Evolutionary conservation across 2,888 invertebrate genomes (phyloP), one percentile per base, ranked within the genome.

Genomic region (Hirtodrosophila histrioides): DNA sequence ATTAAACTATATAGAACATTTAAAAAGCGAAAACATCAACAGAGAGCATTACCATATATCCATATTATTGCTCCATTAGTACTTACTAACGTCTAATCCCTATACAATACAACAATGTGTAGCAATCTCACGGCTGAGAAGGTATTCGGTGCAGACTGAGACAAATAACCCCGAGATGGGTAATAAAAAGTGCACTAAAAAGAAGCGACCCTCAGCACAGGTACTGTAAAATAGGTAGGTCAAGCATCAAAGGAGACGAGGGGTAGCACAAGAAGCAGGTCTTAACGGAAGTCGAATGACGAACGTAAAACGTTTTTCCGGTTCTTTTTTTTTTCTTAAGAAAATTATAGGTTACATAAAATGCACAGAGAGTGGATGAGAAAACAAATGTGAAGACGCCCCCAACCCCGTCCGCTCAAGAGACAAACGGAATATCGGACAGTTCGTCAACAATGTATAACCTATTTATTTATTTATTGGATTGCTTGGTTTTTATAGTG

Each of bases 341-440:
- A 75, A 88, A 82, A 88, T 82, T 72, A 86, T 86, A 62, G 86
- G 84, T 72, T 79, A 61, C 57, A 57, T 62, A 71, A 75, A 82
- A 58, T 17, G 17, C 17, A 57, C 37, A 41, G 1, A 31, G 23
- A 44, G 4, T 7, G 24, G 29, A 45, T 9, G 7, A 29, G 31
- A 17, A 17, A 27, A 39, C 43, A 27, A 56, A 54, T 11, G 33
- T 23, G 46, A 55, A 51, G 44, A 33, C 39, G 12, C 17, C 17
- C 31, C 6, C 27, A 27, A 1, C 6, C 6, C 6, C 6, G 45
- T 7, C 7, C 9, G 6, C 9, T 40, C 12, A 23, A 23, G 29
- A 43, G 57, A 58, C 39, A 33, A 41, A 37, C 40, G 41, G 54
- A 36, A 49, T 62, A 43, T 39, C 17, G 53, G 63, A 70, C 66